Percentiles rank a stretch among this genome's conserved stretches.
phyloP scores from a whole-genome alignment of 2,113 vertebrate genomes.

The Boulengerochromis microlepis region DNA sequence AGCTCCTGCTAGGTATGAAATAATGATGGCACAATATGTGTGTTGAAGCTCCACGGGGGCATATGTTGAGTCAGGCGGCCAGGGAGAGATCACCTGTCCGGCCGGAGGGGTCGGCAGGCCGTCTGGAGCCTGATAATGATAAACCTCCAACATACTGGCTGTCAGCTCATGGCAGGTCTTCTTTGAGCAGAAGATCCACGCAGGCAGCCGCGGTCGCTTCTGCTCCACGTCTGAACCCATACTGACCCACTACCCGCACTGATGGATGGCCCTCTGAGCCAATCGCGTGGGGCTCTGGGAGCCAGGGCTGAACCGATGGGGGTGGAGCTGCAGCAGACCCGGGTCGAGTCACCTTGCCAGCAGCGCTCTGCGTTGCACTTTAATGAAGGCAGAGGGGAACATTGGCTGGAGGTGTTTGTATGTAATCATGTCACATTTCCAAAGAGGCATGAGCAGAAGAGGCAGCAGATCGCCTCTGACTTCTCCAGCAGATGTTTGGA shows the following conservation, averaged over 20 bases:
- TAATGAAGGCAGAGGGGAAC: constrained; percentile 60
- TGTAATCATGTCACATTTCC: constrained; percentile 45
- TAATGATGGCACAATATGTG: constrained; percentile 58
- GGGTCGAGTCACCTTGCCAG: constrained; percentile 67
- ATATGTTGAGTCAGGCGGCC: constrained; percentile 52
- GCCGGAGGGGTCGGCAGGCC: constrained; percentile 39
- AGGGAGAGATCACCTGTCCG: constrained; percentile 53
- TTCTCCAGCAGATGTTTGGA: constrained; percentile 67
- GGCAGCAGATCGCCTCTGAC: constrained; percentile 51
- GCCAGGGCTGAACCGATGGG: background rate
- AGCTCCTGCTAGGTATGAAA: constrained; percentile 54
- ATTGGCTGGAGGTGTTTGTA: constrained; percentile 57
- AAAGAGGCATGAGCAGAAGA: constrained; percentile 2
- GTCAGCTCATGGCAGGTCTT: constrained; percentile 40
- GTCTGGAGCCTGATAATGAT: constrained; percentile 60
- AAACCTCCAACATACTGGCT: constrained; percentile 56
- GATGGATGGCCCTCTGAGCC: constrained; percentile 44
- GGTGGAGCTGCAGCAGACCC: background rate
- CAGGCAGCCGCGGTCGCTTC: constrained; percentile 17
- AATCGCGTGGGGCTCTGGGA: background rate
- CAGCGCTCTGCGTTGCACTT: constrained; percentile 28
- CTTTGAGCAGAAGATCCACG: constrained; percentile 30
- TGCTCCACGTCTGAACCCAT: constrained; percentile 20
- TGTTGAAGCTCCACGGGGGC: constrained; percentile 42
- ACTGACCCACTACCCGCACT: constrained; percentile 2